Conservation (phyloP, 2,888 invertebrate genomes). For the Pristionchus mayeri region DNA sequence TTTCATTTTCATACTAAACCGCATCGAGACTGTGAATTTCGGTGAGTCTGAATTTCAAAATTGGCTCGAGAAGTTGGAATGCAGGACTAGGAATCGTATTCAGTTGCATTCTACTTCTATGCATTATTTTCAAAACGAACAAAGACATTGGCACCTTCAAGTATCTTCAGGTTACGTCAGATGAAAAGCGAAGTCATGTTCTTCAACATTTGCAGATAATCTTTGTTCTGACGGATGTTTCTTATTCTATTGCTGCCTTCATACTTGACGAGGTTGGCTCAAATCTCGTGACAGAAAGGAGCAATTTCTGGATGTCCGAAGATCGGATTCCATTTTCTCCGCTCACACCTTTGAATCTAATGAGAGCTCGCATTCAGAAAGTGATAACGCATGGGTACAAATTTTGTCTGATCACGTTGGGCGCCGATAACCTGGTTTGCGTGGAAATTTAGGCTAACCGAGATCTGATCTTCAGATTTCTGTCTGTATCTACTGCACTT, state of each 20-base stretch:
- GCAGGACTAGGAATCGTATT: not conserved
- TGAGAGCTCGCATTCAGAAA: not conserved
- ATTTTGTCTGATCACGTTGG: not conserved
- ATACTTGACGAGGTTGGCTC: not conserved
- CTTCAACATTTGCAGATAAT: not conserved
- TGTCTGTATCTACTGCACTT: slow-evolving; percentile 17
- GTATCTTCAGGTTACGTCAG: slow-evolving; percentile 5
- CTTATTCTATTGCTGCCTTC: not conserved
- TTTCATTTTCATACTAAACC: not conserved
- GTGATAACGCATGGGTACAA: slow-evolving; percentile 12
- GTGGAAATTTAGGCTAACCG: not conserved
- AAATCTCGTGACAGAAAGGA: too few relatives aligned
- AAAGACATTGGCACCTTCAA: not conserved
- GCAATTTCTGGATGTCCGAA: not conserved
- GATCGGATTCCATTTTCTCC: not conserved
- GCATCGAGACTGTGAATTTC: not conserved
- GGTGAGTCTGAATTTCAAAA: not conserved
- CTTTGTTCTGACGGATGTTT: not conserved
- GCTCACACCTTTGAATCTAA: not conserved
- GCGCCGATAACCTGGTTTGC: not conserved
- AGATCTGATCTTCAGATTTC: not conserved
- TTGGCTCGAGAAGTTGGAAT: not conserved
- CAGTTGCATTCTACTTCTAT: not conserved
- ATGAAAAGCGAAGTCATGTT: too few relatives aligned
- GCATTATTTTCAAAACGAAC: not conserved